Conservation (phyloP, 1,140 invertebrate genomes). For the Helicoverpa zea region DNA sequence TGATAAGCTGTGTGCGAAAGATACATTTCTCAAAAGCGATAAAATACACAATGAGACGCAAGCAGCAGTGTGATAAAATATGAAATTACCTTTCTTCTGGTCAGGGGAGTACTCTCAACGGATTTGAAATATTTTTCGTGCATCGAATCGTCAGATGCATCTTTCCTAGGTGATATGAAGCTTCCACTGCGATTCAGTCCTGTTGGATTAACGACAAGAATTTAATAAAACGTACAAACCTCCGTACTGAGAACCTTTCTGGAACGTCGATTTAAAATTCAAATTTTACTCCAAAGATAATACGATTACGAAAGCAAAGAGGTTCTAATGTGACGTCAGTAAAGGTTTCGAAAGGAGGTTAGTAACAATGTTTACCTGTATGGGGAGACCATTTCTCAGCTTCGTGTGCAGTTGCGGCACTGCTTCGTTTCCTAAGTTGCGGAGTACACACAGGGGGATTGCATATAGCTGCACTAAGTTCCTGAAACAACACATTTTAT, state of each 20-base stretch:
- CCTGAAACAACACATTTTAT: constrained; percentile 55
- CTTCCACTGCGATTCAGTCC: constrained; percentile 89
- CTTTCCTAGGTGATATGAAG: constrained; percentile 90
- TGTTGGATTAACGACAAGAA: constrained; percentile 43
- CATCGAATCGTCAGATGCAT: constrained; percentile 92
- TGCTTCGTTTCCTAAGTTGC: constrained; percentile 75
- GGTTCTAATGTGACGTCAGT: too few relatives aligned
- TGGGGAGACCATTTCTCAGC: constrained; percentile 82
- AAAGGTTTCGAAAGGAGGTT: too few relatives aligned
- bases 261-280: too few relatives aligned
- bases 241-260: too few relatives aligned
- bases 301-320: too few relatives aligned
- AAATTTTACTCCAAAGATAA: too few relatives aligned
- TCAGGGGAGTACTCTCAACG: constrained; percentile 88
- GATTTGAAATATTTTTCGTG: constrained; percentile 93
- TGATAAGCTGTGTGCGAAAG: background rate
- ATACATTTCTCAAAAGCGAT: background rate
- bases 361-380: constrained; percentile 60
- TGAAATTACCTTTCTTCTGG: constrained; percentile 83
- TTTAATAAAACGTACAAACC: too few relatives aligned
- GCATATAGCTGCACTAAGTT: constrained; percentile 69
- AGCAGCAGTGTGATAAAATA: background rate
- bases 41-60: background rate
- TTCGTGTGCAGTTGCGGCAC: constrained; percentile 69
- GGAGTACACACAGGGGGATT: constrained; percentile 74